Evolutionary conservation across 2,113 vertebrate species (phyloP).

Genomic region (Ovis aries): ARS-UI_Ramb_v3.0 NC_056080.1:38806501-38807000

Average conservation of each 20-base stretch:
- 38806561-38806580: conserved; percentile 73
- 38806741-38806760: not conserved
- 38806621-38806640: conserved; percentile 63
- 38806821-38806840: not conserved
- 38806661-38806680: conserved; percentile 55
- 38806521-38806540: conserved; percentile 74
- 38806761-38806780: not conserved
- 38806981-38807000: not conserved
- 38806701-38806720: conserved; percentile 23
- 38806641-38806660: conserved; percentile 61
- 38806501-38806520: conserved; percentile 78
- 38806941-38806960: not conserved
- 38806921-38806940: not conserved
- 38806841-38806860: not conserved
- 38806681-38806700: conserved; percentile 10
- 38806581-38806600: conserved; percentile 68
- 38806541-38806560: conserved; percentile 74
- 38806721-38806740: not conserved
- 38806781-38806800: not conserved
- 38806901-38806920: not conserved
- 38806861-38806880: not conserved
- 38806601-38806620: conserved; percentile 60
- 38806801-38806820: not conserved
- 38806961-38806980: not conserved
- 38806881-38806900: not conserved